These are phyloP conservation scores for Ashinkailepas kermadecensis DNA, from an alignment of 2,888 invertebrate genomes.

Conservation along the genomic window DNA sequence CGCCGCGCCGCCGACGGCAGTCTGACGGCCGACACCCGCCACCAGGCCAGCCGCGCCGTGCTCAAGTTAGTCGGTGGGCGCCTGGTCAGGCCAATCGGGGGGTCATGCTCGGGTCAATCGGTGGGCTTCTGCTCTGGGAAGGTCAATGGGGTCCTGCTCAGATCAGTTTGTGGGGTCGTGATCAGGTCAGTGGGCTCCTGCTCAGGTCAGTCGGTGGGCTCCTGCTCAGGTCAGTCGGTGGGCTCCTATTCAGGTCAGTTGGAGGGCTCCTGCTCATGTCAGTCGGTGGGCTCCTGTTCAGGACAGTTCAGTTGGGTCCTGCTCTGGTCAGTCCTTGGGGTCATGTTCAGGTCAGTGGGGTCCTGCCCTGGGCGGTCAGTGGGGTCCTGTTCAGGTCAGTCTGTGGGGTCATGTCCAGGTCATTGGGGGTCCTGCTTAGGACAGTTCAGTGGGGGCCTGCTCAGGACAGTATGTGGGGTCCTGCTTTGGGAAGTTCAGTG, in stretches of 20 bases:
- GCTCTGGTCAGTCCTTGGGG: too few relatives aligned
- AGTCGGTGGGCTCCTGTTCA: too few relatives aligned
- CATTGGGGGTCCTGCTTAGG: too few relatives aligned
- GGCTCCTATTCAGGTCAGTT: too few relatives aligned
- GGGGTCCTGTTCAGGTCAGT: too few relatives aligned
- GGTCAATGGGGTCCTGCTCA: too few relatives aligned
- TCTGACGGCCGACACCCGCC: neutral
- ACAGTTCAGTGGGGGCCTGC: too few relatives aligned
- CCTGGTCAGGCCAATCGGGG: too few relatives aligned
- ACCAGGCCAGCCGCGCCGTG: neutral
- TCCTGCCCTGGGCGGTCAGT: too few relatives aligned
- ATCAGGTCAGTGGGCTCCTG: neutral
- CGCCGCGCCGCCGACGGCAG: neutral
- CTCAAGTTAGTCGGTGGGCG: neutral
- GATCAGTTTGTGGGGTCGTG: too few relatives aligned
- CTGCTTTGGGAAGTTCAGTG: conserved; percentile 1
- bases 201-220: neutral
- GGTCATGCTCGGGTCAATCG: too few relatives aligned
- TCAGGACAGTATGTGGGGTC: neutral
- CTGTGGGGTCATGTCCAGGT: neutral
- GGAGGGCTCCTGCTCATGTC: neutral
- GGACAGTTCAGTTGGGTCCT: too few relatives aligned
- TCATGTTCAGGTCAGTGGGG: neutral
- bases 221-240: neutral
- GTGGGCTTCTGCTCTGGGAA: neutral